These are phyloP conservation scores for Pyrochroa serraticornis DNA, from an alignment of 2,888 invertebrate genomes.

Conservation along the genomic window DNA sequence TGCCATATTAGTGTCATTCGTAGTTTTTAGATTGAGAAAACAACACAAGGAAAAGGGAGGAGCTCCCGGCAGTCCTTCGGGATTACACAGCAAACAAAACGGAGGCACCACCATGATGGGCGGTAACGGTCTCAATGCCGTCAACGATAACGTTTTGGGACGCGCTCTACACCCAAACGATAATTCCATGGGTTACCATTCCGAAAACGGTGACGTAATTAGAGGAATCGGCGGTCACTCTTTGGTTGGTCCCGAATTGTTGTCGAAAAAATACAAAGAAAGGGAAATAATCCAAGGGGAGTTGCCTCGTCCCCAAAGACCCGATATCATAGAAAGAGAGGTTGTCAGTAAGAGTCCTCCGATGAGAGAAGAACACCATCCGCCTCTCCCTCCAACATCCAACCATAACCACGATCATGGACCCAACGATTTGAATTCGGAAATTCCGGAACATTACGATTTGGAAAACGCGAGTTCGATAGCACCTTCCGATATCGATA, in stretches of 20 bases:
- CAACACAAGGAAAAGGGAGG: constrained; percentile 86
- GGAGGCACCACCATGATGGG: constrained; percentile 74
- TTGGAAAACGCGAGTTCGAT: constrained; percentile 97
- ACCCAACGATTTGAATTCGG: constrained; percentile 76
- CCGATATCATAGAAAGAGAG: constrained; percentile 93
- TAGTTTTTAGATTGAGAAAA: constrained; percentile 87
- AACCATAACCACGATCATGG: constrained; percentile 77
- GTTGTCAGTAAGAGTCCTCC: constrained; percentile 84
- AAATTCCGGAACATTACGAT: constrained; percentile 92
- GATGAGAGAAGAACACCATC: constrained; percentile 78
- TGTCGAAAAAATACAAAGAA: constrained; percentile 89
- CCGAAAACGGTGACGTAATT: constrained; percentile 75
- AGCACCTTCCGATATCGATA: constrained; percentile 96
- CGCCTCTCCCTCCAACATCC: constrained; percentile 77
- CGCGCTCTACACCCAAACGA: constrained; percentile 74
- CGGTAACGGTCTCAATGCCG: constrained; percentile 68
- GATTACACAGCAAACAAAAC: constrained; percentile 79
- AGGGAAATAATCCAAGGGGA: constrained; percentile 76
- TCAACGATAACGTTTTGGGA: constrained; percentile 72
- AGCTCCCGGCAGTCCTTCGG: constrained; percentile 68
- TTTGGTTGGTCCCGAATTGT: constrained; percentile 82
- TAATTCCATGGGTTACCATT: constrained; percentile 71
- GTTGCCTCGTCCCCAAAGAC: constrained; percentile 80
- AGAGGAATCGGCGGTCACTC: constrained; percentile 78
- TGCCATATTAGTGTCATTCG: constrained; percentile 87